Evolutionary conservation across 2,888 invertebrate species (phyloP), one percentile per base, ranked within the genome.

Genomic region (Leptinotarsa peninsularis): DNA sequence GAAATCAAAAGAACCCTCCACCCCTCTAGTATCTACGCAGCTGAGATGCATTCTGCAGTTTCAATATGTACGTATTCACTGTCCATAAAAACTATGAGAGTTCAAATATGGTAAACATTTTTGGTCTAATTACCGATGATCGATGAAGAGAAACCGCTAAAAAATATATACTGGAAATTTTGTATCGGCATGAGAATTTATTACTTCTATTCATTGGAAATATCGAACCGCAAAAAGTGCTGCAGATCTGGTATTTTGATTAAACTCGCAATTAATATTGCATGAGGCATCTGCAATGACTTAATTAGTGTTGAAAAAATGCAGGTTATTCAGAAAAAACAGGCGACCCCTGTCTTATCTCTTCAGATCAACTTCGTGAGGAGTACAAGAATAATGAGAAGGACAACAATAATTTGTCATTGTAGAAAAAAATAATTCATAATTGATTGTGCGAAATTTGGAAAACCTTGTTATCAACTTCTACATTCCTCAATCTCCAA

Each of bases 221-320:
- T 33, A 43, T n/a, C 17, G 63, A 17, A n/a, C n/a, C n/a, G 63
- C 63, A 63, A 63, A 63, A 63, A 63, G 17, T 17, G 7, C 17
- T 33, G 43, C 43, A 66, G 67, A 43, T 43, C 70, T 74, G 58
- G 74, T 74, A 71, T 74, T 63, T 66, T 54, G 69, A 74, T 70
- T 66, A 71, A 75, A 60, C 67, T 71, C 43, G 67, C 21, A 73
- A 76, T 76, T 76, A 76, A 76, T 76, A 76, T 76, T 76, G 56
- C 76, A 76, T 76, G 76, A 76, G 71, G 27, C 66, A 54, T 66
- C 71, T 71, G 60, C 71, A 76, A 76, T 73, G 71, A 73, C 76
- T 76, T 76, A 76, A 76, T 76, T 76, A 76, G 68, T 63, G n/a
- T 63, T 67, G 70, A 18, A 33, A 72, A 68, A 72, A 72, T 71